Percentiles rank a stretch among this genome's conserved stretches.
These are phyloP conservation scores for Nycteola revayana DNA, from an alignment of 2,888 invertebrate genomes.

Conservation along the genomic window DNA sequence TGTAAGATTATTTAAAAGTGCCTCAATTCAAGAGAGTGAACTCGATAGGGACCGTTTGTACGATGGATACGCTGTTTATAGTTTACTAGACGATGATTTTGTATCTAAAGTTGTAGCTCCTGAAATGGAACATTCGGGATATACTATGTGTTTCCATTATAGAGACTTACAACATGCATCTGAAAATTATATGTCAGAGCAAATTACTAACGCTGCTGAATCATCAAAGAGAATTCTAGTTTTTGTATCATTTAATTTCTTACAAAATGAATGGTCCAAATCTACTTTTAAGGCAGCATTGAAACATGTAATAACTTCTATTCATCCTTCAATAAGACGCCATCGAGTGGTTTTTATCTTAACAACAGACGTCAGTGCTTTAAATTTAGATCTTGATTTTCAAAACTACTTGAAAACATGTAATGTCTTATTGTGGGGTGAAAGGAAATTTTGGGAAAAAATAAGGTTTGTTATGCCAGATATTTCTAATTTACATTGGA, in stretches of 20 bases:
- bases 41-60: slow-evolving; percentile 86
- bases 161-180: slow-evolving; percentile 83
- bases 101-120: slow-evolving; percentile 86
- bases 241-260: slow-evolving; percentile 90
- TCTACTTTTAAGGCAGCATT: slow-evolving; percentile 91
- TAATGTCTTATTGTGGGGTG: slow-evolving; percentile 89
- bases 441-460: slow-evolving; percentile 95
- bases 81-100: slow-evolving; percentile 89
- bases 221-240: slow-evolving; percentile 88
- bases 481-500: slow-evolving; percentile 83
- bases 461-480: slow-evolving; percentile 92
- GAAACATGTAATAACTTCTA: slow-evolving; percentile 84
- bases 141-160: slow-evolving; percentile 86
- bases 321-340: slow-evolving; percentile 85
- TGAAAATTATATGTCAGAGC: slow-evolving; percentile 83
- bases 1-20: slow-evolving; percentile 87
- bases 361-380: slow-evolving; percentile 85
- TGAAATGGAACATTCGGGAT: slow-evolving; percentile 87
- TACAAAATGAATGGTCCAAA: slow-evolving; percentile 92
- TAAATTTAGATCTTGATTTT: slow-evolving; percentile 89
- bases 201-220: slow-evolving; percentile 83
- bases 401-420: slow-evolving; percentile 87
- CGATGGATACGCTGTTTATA: slow-evolving; percentile 94
- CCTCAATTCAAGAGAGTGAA: slow-evolving; percentile 80
- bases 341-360: slow-evolving; percentile 81